Evolutionary conservation across 2,797 vertebrate genomes (phyloP), one percentile per base, ranked within the genome.

Genomic region (Bovichtus diacanthus): DNA sequence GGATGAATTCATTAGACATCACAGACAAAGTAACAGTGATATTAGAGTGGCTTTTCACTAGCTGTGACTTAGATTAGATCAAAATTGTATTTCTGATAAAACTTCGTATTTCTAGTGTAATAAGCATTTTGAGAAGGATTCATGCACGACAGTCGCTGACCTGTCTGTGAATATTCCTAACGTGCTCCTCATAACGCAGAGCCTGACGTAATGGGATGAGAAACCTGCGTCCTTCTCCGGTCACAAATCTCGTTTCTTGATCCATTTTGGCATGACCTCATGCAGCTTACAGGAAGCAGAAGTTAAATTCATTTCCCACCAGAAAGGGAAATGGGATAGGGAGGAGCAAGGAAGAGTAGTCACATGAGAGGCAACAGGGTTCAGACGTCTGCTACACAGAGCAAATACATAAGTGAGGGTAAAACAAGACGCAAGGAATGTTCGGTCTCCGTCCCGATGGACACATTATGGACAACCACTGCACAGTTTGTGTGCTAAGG

Each of bases 281-380:
- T 51, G 51, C 41, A 36, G 77, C 39, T 38, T 29, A 73, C 15
- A 73, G 85, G 82, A 86, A 68, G 59, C 79, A 81, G 47, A 81
- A 68, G 76, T 79, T 79, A 87, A 86, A 87, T 55, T 74, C 49
- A 74, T 89, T 89, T 87, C 61, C 81, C 11, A 5, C 25, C 60
- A 74, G 50, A 74, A 74, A 62, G 53, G 53, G n/a, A 88, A 88
- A 81, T 68, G 46, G 78, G 58, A 53, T n/a, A 31, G 54, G 36
- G 49, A 56, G 64, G 60, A 47, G 72, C 13, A 49, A 51, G 54
- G 44, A 68, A 43, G 49, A 55, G 58, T 8, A 34, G 53, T 38
- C 21, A 70, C 65, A 70, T 1, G 25, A 63, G 75, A 73, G 46
- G 23, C 13, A 34, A 29, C 13, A 2, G 34, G 25, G 27, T n/a